Evolutionary conservation across 2,113 vertebrate species (phyloP).

Genomic region (Poeciliopsis retropinna): DNA sequence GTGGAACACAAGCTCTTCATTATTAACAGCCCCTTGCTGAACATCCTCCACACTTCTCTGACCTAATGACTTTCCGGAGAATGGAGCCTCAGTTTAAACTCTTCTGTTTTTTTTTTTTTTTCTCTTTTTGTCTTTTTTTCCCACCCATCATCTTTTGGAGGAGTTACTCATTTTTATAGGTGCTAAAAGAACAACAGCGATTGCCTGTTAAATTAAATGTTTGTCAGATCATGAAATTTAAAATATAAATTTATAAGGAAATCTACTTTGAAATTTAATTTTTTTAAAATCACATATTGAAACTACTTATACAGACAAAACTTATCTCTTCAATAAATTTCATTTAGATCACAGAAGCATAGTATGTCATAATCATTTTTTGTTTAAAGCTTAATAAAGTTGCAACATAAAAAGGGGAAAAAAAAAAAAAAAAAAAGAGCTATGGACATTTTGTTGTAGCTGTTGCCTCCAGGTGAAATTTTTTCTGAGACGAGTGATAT

Average conservation of each 20-base stretch:
- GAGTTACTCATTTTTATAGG: constrained; percentile 50
- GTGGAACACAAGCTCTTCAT: constrained; percentile 75
- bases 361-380: neutral
- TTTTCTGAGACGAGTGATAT: neutral
- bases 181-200: constrained; percentile 25
- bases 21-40: constrained; percentile 72
- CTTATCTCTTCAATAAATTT: neutral
- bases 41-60: constrained; percentile 77
- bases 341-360: neutral
- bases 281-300: neutral
- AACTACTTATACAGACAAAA: neutral
- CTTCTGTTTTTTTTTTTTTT: constrained; percentile 55
- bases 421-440: too few species aligned
- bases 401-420: neutral
- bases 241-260: neutral
- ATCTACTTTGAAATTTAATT: neutral
- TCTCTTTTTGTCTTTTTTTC: constrained; percentile 53
- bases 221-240: neutral
- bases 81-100: constrained; percentile 63
- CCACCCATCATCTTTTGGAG: constrained; percentile 45
- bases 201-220: constrained; percentile 30
- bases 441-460: neutral
- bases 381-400: neutral
- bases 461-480: neutral
- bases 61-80: constrained; percentile 81